Evolutionary conservation across 1,140 invertebrate genomes (phyloP), one percentile per base, ranked within the genome.

Genomic region (Nylanderia fulva): DNA sequence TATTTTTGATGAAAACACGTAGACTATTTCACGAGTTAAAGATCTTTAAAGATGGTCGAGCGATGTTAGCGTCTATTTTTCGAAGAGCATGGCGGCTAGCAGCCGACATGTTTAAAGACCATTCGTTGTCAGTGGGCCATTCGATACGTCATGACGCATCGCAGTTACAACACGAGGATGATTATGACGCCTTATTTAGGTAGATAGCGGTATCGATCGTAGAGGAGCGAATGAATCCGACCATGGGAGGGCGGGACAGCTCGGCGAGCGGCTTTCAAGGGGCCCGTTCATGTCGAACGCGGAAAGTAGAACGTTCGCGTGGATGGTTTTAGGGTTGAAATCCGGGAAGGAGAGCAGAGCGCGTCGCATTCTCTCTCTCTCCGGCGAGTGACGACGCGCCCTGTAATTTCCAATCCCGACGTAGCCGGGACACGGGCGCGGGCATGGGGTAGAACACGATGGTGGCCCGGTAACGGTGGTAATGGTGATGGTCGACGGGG

Each of bases 381-480:
- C 39, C n/a, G 42, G 54, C 68, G 52, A 77, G 84, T 56, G 72
- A 82, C 61, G 72, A 82, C 61, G 84, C 88, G 77, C 86, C 85
- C 80, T 88, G 82, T 88, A 92, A 93, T 92, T 92, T 91, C 88
- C 90, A 86, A 90, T 89, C 68, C 85, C 75, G 90, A 88, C 71
- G 71, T 27, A 24, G 71, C 60, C 36, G 54, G 52, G 74, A 83
- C 27, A 83, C 68, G 63, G n/a, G n/a, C n/a, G 0, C 29, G 52
- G 15, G 45, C 27, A 29, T 48, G 29, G 11, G 27, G 42, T 33
- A 3, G 36, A 71, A 58, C 48, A 56, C 58, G 56, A 75, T 75
- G 64, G 68, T 66, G 84, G 86, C 84, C 33, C 79, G 66, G 45
- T 27, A 42, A 74, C 71, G 60, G 45, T 24, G n/a, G 48, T 33